These are phyloP conservation scores for Dolichotis patagonum DNA, from an alignment of 2,113 vertebrate genomes.

Conservation along the genomic window DNA sequence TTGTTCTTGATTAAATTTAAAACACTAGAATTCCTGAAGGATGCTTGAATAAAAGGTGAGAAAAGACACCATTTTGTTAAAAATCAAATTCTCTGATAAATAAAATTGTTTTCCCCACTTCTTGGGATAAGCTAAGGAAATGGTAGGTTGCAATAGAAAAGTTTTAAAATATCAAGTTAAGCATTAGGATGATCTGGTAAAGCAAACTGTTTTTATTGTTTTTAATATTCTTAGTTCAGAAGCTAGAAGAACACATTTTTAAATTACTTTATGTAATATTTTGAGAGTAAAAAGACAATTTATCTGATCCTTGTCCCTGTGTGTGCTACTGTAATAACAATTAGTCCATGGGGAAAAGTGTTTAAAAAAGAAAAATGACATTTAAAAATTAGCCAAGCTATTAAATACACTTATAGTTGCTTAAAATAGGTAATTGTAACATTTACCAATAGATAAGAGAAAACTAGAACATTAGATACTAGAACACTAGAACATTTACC, in stretches of 20 bases:
- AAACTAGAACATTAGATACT: too few species aligned
- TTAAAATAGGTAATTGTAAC: not conserved
- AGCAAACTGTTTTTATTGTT: too few species aligned
- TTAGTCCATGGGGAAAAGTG: constrained; percentile 29
- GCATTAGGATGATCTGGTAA: constrained; percentile 1
- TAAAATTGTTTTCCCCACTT: constrained; percentile 73
- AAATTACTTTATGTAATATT: constrained; percentile 20
- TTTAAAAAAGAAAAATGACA: constrained; percentile 54
- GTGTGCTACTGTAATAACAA: not conserved
- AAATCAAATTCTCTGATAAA: constrained; percentile 73
- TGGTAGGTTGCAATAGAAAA: not conserved
- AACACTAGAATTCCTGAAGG: constrained; percentile 70
- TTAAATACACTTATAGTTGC: not conserved
- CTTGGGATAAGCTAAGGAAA: constrained; percentile 60
- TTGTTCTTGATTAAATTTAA: constrained; percentile 77
- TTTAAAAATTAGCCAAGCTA: not conserved
- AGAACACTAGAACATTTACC: too few species aligned
- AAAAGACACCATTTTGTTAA: constrained; percentile 77
- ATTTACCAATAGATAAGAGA: not conserved
- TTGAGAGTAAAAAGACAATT: not conserved
- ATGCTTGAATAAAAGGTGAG: constrained; percentile 75
- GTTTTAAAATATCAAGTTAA: constrained; percentile 50
- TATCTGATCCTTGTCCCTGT: not conserved
- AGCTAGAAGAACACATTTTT: not conserved
- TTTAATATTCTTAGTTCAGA: constrained; percentile 20